Percentiles rank a stretch among this genome's conserved stretches.
phyloP scores from a whole-genome alignment of 2,113 vertebrate species.

The Melanocharis versteri region DNA sequence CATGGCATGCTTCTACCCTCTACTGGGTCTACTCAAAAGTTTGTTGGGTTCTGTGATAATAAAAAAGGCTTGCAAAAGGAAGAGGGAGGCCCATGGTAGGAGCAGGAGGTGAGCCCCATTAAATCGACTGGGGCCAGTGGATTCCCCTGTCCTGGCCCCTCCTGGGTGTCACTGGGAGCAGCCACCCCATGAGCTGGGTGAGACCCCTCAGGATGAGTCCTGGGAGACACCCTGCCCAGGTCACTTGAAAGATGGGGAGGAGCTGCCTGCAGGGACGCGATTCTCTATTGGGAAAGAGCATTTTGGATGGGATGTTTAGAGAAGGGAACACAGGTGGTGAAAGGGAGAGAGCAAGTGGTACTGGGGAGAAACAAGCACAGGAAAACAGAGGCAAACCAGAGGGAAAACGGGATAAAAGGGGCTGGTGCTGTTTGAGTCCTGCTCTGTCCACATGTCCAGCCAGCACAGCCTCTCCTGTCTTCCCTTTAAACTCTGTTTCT shows the following conservation, averaged over 20 bases:
- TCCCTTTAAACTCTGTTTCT: neutral
- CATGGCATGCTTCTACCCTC: neutral
- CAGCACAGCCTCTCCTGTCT: neutral
- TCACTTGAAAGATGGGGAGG: neutral
- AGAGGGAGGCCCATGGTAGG: neutral
- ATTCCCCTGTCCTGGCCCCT: neutral
- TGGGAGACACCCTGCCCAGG: neutral
- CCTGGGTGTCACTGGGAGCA: neutral
- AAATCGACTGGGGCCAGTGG: accelerated
- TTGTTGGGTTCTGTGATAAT: neutral
- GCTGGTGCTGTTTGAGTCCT: neutral
- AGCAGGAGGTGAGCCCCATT: accelerated
- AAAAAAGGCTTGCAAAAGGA: neutral
- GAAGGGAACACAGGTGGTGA: neutral
- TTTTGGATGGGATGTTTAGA: neutral
- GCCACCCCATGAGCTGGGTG: neutral
- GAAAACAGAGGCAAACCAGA: neutral
- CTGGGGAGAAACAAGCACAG: neutral
- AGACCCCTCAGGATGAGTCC: neutral
- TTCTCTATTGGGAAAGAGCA: accelerated
- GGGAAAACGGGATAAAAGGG: neutral
- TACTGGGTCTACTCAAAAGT: neutral
- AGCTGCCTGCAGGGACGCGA: neutral
- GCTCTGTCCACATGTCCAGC: neutral
- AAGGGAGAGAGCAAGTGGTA: neutral